Conservation (phyloP, 2,888 invertebrate species). For the Acleris emargana region DNA sequence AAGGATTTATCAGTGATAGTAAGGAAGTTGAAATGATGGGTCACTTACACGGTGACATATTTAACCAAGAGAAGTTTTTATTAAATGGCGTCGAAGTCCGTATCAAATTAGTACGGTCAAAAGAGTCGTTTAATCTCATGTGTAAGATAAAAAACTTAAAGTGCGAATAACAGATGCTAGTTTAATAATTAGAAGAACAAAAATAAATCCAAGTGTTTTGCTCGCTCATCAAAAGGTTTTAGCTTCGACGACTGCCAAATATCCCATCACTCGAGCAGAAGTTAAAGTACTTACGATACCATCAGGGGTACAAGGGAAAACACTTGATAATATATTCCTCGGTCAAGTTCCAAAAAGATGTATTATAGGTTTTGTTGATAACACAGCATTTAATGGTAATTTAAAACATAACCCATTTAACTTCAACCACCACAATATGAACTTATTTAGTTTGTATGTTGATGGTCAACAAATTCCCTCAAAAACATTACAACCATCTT, state of each 20-base stretch:
- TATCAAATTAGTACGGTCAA: slow-evolving; percentile 36
- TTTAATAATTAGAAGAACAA: slow-evolving; percentile 32
- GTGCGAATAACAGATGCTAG: slow-evolving; percentile 37
- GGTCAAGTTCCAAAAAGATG: slow-evolving; percentile 39
- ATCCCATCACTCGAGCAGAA: slow-evolving; percentile 10
- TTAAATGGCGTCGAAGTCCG: slow-evolving; percentile 29
- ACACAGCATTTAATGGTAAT: slow-evolving; percentile 14
- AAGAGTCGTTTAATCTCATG: slow-evolving; percentile 33
- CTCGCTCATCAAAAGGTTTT: slow-evolving; percentile 40
- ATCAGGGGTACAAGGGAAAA: slow-evolving; percentile 16
- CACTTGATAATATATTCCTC: slow-evolving; percentile 13
- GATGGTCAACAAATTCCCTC: slow-evolving; percentile 19
- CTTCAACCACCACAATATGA: slow-evolving; percentile 8
- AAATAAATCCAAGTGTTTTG: slow-evolving; percentile 40
- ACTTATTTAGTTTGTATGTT: slow-evolving; percentile 16
- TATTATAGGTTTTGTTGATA: slow-evolving; percentile 21
- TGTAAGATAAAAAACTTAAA: slow-evolving; percentile 35
- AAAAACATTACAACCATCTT: slow-evolving; percentile 38
- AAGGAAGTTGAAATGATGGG: slow-evolving; percentile 44
- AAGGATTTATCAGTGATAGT: slow-evolving; percentile 34
- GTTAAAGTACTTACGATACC: slow-evolving; percentile 13
- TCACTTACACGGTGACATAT: slow-evolving; percentile 41
- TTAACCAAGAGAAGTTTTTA: slow-evolving; percentile 32
- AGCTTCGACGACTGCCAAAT: slow-evolving; percentile 27
- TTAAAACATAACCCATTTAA: slow-evolving; percentile 15